Evolutionary conservation across 2,888 invertebrate species (phyloP), one percentile per base, ranked within the genome.

Genomic region (Melanotus villosus): DNA sequence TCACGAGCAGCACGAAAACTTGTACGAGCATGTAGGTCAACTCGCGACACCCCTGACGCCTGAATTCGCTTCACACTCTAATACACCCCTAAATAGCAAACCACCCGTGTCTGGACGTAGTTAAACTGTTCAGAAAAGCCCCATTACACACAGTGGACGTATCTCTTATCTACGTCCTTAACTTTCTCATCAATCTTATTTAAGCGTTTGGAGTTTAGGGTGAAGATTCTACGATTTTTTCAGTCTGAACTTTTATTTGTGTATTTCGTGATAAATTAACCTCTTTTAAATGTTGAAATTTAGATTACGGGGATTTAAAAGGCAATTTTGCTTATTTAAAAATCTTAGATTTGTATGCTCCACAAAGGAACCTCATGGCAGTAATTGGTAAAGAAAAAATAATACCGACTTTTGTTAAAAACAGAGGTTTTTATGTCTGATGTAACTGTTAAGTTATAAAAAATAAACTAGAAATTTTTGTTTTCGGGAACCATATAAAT

Each of bases 1-100:
- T 47, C 9, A 23, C 47, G 23, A 47, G 26, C 47, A 23, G 19
- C 47, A 47, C 12, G 47, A 47, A 23, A 47, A 23, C 47, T 47
- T 4, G 18, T 19, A 19, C 23, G 1, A 6, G 23, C 47, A 47
- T 47, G 19, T 47, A 47, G 47, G 47, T 47, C 47, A 47, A 12
- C 47, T 19, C 3, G 43, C 10, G 43, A 18, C 47, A 23, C 47
- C 12, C 23, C 47, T 21, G 21, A 23, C 47, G 21, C 47, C 12
- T 19, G 3, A 21, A 12, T 14, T 23, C 18, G 12, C 23, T 47
- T 47, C n/a, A 47, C 23, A 47, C 47, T 47, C 47, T 21, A 1
- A 47, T 47, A 47, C 21, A 47, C 47, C 47, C 47, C 23, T 47
- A 47, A 47, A 47, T 47, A 47, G 19, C 47, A 47, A 47, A 47